These are phyloP conservation scores for Apoda limacodes DNA, from an alignment of 2,888 invertebrate genomes.

Conservation along the genomic window DNA sequence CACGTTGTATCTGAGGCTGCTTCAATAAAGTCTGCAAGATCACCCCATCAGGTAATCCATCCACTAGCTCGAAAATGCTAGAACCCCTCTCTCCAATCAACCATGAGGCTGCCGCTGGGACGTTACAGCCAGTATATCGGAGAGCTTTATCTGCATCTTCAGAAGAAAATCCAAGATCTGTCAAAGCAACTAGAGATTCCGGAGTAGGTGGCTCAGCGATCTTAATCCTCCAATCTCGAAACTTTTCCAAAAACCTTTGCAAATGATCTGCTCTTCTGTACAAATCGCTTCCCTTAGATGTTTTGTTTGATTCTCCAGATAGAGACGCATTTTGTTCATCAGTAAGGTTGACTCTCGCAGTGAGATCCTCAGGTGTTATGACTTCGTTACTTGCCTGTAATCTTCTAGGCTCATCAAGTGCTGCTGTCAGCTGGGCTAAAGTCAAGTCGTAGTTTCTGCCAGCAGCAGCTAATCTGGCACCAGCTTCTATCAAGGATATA, in stretches of 20 bases:
- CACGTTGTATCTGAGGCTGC: slow-evolving; percentile 57
- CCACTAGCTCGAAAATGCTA: slow-evolving; percentile 50
- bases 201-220: slow-evolving; percentile 43
- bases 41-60: slow-evolving; percentile 49
- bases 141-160: slow-evolving; percentile 48
- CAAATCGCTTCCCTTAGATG: slow-evolving; percentile 23
- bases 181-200: slow-evolving; percentile 37
- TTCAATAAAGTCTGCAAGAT: slow-evolving; percentile 50
- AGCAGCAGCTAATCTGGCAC: slow-evolving; percentile 50
- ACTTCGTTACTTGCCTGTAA: slow-evolving; percentile 38
- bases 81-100: slow-evolving; percentile 55
- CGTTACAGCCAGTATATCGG: slow-evolving; percentile 45
- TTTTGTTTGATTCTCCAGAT: slow-evolving; percentile 12
- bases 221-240: slow-evolving; percentile 43
- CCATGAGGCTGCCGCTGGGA: slow-evolving; percentile 58
- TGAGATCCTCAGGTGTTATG: slow-evolving; percentile 53
- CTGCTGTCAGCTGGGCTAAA: slow-evolving; percentile 43
- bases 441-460: slow-evolving; percentile 52
- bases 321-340: slow-evolving; percentile 13
- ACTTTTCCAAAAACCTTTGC: slow-evolving; percentile 49
- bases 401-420: slow-evolving; percentile 43
- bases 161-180: slow-evolving; percentile 42
- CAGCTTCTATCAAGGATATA: slow-evolving; percentile 57
- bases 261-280: slow-evolving; percentile 47
- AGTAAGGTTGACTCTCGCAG: slow-evolving; percentile 30